Evolutionary conservation across 1,140 invertebrate species (phyloP), one percentile per base, ranked within the genome.

Genomic region (Camponotus vicinus): DNA sequence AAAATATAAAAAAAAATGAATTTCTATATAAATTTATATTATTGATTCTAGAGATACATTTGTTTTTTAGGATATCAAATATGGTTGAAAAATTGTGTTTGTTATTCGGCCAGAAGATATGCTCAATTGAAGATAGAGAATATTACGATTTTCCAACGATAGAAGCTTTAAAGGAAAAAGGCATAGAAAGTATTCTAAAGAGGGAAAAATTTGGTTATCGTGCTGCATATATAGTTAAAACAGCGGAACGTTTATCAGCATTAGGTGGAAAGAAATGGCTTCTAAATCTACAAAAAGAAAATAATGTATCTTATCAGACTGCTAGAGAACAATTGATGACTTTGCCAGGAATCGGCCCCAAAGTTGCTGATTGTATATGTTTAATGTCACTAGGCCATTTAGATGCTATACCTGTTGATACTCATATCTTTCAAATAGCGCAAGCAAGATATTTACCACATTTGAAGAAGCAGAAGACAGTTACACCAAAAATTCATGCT

Each of bases 331-430:
- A 97, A 92, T 95, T 99, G 2, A 97, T 98, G 93, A 96, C 96
- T 88, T 93, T 99, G 15, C 96, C 97, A 87, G 98, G 98, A 21
- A 97, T 99, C 92, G 98, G 98, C 45, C 97, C 98, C 40, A 99
- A 99, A 96, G 98, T 99, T 32, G 98, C 99, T n/a, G 99, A 99
- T 95, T 99, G 99, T 94, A 98, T 99, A 91, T 99, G 98, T 95
- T 96, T 99, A 4, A 99, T 99, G 99, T 99, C 98, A 1, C 94
- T 99, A 85, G 97, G 97, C 69, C 98, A 99, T 93, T 93, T 98
- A 64, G 96, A 97, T 92, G 97, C 98, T 0, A 97, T 99, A 79
- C 99, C 99, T 15, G 98, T 99, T 1, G 99, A 99, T 94, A 99
- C 98, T 0, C 99, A 99, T 94, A 98, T 99, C 27, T 99, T 97